These are phyloP conservation scores for Siphamia tubifer DNA, from an alignment of 2,113 vertebrate species.

Conservation along the genomic window DNA sequence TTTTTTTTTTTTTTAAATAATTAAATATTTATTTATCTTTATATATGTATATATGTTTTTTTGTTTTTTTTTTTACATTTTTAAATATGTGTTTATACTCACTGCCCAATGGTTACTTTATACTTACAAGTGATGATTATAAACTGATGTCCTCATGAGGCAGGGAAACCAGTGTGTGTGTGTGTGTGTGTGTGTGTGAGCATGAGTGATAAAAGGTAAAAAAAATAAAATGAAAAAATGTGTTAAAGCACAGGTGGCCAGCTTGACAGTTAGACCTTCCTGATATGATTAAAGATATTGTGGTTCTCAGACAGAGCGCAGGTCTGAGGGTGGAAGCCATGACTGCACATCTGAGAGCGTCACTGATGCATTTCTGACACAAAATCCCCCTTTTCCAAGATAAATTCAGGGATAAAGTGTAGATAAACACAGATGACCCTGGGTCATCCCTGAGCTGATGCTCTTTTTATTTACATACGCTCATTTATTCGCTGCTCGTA, in stretches of 20 bases:
- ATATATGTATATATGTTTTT: too few species aligned
- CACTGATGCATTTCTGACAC: background rate
- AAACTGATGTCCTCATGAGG: too few species aligned
- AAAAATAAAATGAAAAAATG: slow-evolving; percentile 6
- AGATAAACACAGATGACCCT: background rate
- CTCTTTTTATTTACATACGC: background rate
- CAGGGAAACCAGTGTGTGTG: too few species aligned
- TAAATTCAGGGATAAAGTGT: background rate
- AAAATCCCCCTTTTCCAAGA: background rate
- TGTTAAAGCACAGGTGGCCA: slow-evolving; percentile 51
- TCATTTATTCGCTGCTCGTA: background rate
- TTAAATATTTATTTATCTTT: too few species aligned
- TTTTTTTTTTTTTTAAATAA: too few species aligned
- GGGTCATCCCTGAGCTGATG: background rate
- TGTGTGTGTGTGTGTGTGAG: slow-evolving; percentile 7
- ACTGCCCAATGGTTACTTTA: too few species aligned
- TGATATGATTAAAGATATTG: slow-evolving; percentile 48
- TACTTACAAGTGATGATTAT: too few species aligned
- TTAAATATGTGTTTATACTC: too few species aligned
- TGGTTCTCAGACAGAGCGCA: slow-evolving; percentile 6
- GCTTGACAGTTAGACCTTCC: slow-evolving; percentile 51
- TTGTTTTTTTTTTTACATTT: too few species aligned
- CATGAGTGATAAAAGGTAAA: slow-evolving; percentile 34
- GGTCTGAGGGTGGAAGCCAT: background rate
- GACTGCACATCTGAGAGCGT: background rate